Percentiles rank a stretch among this genome's conserved stretches.
Conservation (phyloP, 2,888 invertebrate species). For the Phengaris alcon region DNA sequence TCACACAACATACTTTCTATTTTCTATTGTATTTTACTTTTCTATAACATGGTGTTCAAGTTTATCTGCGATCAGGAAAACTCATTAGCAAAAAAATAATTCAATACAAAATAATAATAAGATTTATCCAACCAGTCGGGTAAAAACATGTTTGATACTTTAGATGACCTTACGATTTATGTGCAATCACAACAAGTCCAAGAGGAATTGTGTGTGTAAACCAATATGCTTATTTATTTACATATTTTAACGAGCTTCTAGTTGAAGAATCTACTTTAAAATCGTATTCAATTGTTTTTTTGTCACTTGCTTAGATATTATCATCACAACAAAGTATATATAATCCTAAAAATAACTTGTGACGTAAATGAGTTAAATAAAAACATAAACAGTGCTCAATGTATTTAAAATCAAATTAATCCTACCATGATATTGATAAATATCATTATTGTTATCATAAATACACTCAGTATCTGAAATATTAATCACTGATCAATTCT, state of each 20-base stretch:
- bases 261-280: no score
- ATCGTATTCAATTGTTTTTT: neutral
- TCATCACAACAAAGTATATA: neutral
- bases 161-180: constrained; percentile 6
- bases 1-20: no score
- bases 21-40: no score
- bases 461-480: neutral
- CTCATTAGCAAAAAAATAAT: no score
- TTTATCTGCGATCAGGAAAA: no score
- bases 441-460: neutral
- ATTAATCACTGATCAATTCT: neutral
- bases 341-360: neutral
- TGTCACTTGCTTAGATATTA: neutral
- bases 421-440: constrained; percentile 2
- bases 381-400: constrained; percentile 1
- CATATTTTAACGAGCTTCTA: neutral
- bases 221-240: neutral
- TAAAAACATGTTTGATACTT: neutral
- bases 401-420: constrained; percentile 12
- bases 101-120: neutral
- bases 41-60: no score
- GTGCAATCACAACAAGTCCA: neutral
- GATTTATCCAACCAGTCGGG: neutral
- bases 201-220: neutral
- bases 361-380: neutral